These are phyloP conservation scores for Macropus fuliginosus DNA, from an alignment of 2,797 vertebrate genomes.

Conservation along the genomic window DNA sequence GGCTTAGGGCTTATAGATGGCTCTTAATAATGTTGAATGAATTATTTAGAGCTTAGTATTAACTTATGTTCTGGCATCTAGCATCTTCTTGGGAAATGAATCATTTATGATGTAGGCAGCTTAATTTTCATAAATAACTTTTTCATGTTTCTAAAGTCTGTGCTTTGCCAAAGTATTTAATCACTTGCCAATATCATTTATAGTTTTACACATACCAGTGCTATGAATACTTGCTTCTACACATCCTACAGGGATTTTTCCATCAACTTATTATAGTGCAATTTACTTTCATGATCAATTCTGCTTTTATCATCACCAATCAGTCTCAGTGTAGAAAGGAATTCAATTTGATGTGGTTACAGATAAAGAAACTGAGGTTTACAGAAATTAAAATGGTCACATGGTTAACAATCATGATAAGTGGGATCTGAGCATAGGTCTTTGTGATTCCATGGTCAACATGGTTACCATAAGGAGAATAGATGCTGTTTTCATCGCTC, in stretches of 20 bases:
- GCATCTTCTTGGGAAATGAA: not conserved
- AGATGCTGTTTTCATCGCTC: not conserved
- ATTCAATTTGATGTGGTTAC: conserved; percentile 10
- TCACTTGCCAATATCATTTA: not conserved
- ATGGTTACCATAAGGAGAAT: not conserved
- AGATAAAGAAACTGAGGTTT: not conserved
- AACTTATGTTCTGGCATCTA: not conserved
- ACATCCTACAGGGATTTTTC: not conserved
- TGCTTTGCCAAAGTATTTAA: not conserved
- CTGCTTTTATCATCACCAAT: not conserved
- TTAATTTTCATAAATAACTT: conserved; percentile 22
- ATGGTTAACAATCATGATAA: not conserved
- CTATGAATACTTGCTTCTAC: not conserved
- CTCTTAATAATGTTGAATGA: not conserved
- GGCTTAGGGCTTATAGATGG: not conserved
- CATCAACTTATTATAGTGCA: not conserved
- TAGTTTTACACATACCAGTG: not conserved
- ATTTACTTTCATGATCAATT: not conserved
- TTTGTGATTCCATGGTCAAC: not conserved
- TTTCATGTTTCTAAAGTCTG: not conserved
- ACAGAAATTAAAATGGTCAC: not conserved
- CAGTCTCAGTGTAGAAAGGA: not conserved
- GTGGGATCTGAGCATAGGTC: not conserved
- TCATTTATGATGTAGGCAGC: not conserved
- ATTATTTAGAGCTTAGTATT: not conserved